Conservation (phyloP, 1,140 invertebrate genomes). For the Neodiprion fabricii region DNA sequence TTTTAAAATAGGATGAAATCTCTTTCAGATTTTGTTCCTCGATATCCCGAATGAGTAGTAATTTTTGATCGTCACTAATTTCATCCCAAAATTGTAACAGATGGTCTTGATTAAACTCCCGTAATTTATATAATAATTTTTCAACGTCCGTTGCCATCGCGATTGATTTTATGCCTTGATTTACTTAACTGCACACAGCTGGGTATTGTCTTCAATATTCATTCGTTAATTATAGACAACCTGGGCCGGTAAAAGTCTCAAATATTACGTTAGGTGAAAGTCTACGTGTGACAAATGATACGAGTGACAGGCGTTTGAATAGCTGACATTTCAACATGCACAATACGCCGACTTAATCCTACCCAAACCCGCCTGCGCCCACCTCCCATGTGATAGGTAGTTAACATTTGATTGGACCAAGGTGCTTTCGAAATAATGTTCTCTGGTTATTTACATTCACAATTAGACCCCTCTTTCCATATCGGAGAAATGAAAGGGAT, state of each 20-base stretch:
- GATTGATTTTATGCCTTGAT: neutral
- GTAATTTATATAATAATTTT: neutral
- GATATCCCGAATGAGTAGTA: conserved; percentile 68
- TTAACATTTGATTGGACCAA: neutral
- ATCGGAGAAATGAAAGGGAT: too few species aligned
- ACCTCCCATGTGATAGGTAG: neutral
- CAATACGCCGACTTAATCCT: neutral
- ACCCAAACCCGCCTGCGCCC: neutral
- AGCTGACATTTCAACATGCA: neutral
- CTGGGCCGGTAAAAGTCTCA: neutral
- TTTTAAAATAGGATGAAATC: conserved; percentile 71
- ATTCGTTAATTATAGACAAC: too few species aligned
- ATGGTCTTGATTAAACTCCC: conserved; percentile 73
- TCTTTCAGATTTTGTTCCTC: conserved; percentile 71
- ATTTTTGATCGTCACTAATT: conserved; percentile 70
- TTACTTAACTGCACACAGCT: too few species aligned
- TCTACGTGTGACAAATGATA: neutral
- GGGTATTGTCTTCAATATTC: too few species aligned
- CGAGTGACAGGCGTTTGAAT: neutral
- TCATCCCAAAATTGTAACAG: conserved; percentile 85
- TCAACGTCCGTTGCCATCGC: neutral
- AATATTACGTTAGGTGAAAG: neutral
- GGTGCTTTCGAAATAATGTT: neutral
- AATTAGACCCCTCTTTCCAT: neutral
- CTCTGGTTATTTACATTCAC: neutral